Percentiles rank a stretch among this genome's conserved stretches.
phyloP scores from a whole-genome alignment of 2,888 invertebrate genomes.

The Heteromyza rotundicornis region DNA sequence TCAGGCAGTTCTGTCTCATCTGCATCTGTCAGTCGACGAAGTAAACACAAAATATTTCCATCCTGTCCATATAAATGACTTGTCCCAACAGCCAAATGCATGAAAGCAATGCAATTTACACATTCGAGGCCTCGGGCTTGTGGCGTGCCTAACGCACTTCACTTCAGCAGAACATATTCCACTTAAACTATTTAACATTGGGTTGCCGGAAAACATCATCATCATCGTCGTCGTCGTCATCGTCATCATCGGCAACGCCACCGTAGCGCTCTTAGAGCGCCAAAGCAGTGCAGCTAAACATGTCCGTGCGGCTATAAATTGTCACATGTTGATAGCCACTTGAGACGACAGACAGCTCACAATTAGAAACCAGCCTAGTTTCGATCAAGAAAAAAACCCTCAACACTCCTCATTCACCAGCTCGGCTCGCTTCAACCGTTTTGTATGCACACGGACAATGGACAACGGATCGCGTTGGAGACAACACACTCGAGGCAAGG shows the following conservation, averaged over 20 bases:
- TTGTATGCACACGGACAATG: too few relatives aligned
- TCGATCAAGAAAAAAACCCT: background rate
- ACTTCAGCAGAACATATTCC: too few relatives aligned
- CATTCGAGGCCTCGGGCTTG: background rate
- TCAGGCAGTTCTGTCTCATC: background rate
- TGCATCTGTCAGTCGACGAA: background rate
- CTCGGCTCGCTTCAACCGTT: too few relatives aligned
- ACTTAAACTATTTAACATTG: background rate
- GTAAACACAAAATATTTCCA: background rate
- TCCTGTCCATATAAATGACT: background rate
- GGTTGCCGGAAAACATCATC: background rate
- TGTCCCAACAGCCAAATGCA: background rate
- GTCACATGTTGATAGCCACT: background rate
- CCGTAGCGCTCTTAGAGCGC: too few relatives aligned
- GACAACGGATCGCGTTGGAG: background rate
- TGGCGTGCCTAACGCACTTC: background rate
- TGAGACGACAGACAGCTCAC: background rate
- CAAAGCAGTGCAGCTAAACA: background rate
- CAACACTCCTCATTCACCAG: background rate
- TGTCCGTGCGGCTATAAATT: background rate
- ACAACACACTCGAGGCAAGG: background rate
- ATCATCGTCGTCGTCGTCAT: background rate
- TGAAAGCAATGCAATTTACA: background rate
- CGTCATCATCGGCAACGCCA: background rate
- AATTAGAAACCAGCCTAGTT: background rate